Evolutionary conservation across 2,113 vertebrate species (phyloP).

Genomic region (Ctenodactylus gundi): DNA sequence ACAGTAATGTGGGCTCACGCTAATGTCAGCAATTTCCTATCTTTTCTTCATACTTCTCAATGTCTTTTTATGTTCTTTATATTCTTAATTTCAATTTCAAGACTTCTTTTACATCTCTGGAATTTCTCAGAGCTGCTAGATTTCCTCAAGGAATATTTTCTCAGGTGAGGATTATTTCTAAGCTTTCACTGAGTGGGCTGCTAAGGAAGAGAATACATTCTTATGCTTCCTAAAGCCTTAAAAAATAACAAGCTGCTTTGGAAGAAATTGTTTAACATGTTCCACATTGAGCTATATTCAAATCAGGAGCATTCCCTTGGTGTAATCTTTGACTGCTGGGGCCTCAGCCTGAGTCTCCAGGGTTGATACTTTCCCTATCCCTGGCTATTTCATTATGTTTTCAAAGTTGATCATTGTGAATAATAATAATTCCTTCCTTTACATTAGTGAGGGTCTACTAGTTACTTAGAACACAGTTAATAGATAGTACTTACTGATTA

Average conservation of each 20-base stretch:
- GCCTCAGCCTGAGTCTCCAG: background rate
- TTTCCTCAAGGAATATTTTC: background rate
- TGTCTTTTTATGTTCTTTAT: background rate
- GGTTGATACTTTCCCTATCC: background rate
- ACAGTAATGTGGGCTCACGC: background rate
- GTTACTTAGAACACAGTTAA: background rate
- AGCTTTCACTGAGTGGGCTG: background rate
- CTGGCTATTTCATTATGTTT: background rate
- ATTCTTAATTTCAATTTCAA: constrained; percentile 11
- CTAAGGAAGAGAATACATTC: background rate
- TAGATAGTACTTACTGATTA: background rate
- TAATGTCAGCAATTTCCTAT: background rate
- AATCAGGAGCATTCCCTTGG: background rate
- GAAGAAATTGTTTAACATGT: background rate
- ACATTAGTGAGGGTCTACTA: background rate
- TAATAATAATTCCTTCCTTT: background rate
- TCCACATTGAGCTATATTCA: background rate
- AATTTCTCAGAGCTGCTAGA: background rate
- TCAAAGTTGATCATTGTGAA: background rate
- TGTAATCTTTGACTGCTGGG: background rate
- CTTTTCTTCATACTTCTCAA: background rate
- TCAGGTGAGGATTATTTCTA: background rate
- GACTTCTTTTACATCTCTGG: background rate
- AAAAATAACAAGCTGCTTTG: background rate
- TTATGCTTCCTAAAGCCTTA: background rate